Evolutionary conservation across 2,888 invertebrate species (phyloP).

Genomic region (Chrysolina americana): DNA sequence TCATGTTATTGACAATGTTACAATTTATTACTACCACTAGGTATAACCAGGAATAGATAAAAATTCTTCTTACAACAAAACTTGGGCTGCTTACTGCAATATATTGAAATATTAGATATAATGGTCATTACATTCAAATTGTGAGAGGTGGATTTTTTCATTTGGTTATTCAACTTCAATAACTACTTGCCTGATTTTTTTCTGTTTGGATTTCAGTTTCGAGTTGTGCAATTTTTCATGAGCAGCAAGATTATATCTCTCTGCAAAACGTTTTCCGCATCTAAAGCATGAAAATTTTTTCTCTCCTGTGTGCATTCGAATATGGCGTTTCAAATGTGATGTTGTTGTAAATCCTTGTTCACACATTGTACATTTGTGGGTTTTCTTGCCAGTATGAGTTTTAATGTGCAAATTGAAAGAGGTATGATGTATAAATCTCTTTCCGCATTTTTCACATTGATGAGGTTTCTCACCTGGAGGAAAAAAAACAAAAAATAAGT

Average conservation of each 20-base stretch:
- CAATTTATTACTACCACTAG: no score
- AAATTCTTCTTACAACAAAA: no score
- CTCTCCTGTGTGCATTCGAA: slow-evolving; percentile 78
- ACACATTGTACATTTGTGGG: slow-evolving; percentile 75
- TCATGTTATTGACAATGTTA: no score
- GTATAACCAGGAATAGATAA: no score
- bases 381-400: slow-evolving; percentile 76
- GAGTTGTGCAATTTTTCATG: slow-evolving; percentile 61
- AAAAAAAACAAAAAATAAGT: background rate
- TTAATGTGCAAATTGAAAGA: slow-evolving; percentile 80
- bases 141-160: background rate
- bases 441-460: slow-evolving; percentile 67
- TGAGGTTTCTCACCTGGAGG: slow-evolving; percentile 60
- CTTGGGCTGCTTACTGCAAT: no score
- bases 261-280: slow-evolving; percentile 76
- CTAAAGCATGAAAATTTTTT: slow-evolving; percentile 73
- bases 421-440: slow-evolving; percentile 75
- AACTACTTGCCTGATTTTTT: slow-evolving; percentile 5
- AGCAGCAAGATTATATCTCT: slow-evolving; percentile 69
- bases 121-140: background rate
- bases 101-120: no score
- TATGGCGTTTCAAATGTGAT: slow-evolving; percentile 79
- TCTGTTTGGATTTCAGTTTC: slow-evolving; percentile 9
- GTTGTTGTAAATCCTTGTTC: slow-evolving; percentile 76
- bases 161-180: no score